Evolutionary conservation across 2,797 vertebrate genomes (phyloP).

Genomic region (Pelodytes ibericus): DNA sequence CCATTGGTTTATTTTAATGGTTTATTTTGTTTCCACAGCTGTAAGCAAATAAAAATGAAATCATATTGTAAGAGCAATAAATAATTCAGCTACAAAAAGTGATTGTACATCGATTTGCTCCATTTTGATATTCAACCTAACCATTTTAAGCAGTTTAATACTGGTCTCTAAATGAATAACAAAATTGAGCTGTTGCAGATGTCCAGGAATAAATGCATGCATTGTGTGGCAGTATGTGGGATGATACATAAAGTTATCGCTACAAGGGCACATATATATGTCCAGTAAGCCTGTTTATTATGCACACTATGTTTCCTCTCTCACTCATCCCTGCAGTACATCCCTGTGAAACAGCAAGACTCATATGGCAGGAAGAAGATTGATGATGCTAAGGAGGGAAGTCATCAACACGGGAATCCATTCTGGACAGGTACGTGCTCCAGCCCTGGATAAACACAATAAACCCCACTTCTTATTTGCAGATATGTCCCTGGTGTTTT

Average conservation of each 20-base stretch:
- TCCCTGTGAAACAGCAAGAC: background rate
- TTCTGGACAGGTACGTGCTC: background rate
- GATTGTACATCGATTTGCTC: constrained; percentile 18
- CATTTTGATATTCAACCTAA: constrained; percentile 7
- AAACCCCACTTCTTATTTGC: background rate
- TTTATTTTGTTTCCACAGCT: constrained; percentile 16
- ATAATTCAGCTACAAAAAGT: constrained; percentile 7
- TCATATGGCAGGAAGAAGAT: constrained; percentile 13
- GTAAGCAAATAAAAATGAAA: constrained; percentile 23
- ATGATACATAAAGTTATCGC: background rate
- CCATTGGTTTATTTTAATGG: background rate
- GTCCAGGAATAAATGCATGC: background rate
- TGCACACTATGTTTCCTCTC: constrained; percentile 1
- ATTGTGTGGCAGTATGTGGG: background rate
- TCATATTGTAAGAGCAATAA: constrained; percentile 18
- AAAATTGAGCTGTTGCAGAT: background rate
- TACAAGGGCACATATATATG: background rate
- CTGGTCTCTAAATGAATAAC: background rate
- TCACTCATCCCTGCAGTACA: background rate
- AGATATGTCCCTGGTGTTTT: background rate
- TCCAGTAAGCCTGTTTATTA: constrained; percentile 2
- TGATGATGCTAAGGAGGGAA: constrained; percentile 18
- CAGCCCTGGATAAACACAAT: background rate
- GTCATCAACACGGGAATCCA: constrained; percentile 2
- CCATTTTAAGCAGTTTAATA: background rate